Percentiles rank a stretch among this genome's conserved stretches.
phyloP scores from a whole-genome alignment of 2,888 invertebrate species.

The Tenthredo livida region DNA sequence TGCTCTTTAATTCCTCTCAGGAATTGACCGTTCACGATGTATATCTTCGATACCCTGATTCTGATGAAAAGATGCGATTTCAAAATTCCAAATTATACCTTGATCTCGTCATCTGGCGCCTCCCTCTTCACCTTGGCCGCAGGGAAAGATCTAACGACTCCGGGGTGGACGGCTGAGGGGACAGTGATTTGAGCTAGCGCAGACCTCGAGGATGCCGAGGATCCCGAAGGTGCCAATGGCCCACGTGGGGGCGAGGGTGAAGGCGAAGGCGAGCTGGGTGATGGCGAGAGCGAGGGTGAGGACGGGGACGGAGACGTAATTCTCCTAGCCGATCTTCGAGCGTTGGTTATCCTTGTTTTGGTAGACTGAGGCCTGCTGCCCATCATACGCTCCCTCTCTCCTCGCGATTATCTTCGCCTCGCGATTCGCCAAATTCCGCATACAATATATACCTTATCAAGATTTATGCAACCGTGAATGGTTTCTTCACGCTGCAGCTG shows the following conservation, averaged over 20 bases:
- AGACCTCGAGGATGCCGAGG: background rate
- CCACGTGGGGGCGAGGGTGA: slow-evolving; percentile 36
- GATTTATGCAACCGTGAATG: background rate
- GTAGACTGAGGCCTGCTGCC: slow-evolving; percentile 52
- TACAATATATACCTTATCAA: background rate
- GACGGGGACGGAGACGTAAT: slow-evolving; percentile 10
- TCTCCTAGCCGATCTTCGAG: slow-evolving; percentile 31
- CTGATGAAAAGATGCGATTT: no score
- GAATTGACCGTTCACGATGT: background rate
- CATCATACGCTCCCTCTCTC: slow-evolving; percentile 36
- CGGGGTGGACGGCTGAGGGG: background rate
- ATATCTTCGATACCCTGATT: background rate
- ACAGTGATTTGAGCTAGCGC: background rate
- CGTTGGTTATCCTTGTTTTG: slow-evolving; percentile 22
- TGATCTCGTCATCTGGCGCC: slow-evolving; percentile 87
- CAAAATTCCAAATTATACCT: slow-evolving; percentile 79
- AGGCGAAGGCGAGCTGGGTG: slow-evolving; percentile 2
- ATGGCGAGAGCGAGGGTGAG: background rate
- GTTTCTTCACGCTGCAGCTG: background rate
- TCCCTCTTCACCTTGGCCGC: slow-evolving; percentile 83
- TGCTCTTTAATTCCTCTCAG: background rate
- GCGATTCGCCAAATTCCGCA: background rate
- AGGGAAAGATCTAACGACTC: background rate
- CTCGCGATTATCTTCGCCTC: background rate
- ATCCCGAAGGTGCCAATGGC: background rate